These are phyloP conservation scores for Gorsachius goisagi DNA, from an alignment of 2,113 vertebrate species.

Conservation along the genomic window DNA sequence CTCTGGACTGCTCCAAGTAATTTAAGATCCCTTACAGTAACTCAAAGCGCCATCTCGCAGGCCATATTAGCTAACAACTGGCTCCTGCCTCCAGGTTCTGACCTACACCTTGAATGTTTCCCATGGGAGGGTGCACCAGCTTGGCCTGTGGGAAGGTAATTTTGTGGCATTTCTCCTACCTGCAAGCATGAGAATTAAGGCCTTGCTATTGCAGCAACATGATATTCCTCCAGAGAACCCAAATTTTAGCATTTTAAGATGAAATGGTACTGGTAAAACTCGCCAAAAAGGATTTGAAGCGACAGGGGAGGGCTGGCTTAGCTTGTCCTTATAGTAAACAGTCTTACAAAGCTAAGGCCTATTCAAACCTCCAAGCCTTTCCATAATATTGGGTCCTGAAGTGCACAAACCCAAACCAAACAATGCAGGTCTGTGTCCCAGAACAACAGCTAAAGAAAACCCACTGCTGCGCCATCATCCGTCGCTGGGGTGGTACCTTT, in stretches of 20 bases:
- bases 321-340: not conserved
- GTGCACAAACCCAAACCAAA: conserved; percentile 1
- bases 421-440: not conserved
- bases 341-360: not conserved
- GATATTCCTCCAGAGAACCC: not conserved
- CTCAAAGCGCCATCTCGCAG: not conserved
- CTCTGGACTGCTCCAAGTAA: not conserved
- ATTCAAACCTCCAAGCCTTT: not conserved
- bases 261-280: not conserved
- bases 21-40: not conserved
- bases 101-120: not conserved
- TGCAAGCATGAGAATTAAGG: rapidly evolving
- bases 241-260: not conserved
- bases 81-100: not conserved
- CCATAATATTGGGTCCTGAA: conserved; percentile 9
- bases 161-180: not conserved
- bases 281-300: not conserved
- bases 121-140: not conserved
- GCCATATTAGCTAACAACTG: rapidly evolving
- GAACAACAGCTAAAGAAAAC: not conserved
- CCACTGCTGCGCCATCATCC: not conserved
- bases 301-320: not conserved
- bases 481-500: not conserved
- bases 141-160: not conserved
- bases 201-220: not conserved